A percentile compares a stretch with the other conserved stretches of the same genome.
Conservation (phyloP, 1,140 invertebrate genomes). For the Coboldia fuscipes region DNA sequence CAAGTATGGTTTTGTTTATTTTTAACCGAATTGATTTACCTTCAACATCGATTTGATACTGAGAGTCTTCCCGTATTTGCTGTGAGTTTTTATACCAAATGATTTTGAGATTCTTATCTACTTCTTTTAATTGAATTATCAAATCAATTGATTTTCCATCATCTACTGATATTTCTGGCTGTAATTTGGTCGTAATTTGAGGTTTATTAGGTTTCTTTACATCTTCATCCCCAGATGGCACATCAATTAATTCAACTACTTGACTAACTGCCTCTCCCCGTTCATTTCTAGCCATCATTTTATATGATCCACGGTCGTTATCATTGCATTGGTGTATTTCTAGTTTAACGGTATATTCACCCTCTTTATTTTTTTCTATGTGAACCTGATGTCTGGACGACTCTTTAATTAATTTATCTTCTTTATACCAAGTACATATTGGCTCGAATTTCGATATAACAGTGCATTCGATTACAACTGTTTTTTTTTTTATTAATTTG, state of each 20-base stretch:
- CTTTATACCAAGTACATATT: constrained; percentile 76
- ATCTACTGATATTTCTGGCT: constrained; percentile 38
- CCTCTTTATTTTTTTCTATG: constrained; percentile 16
- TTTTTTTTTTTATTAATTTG: constrained; percentile 72
- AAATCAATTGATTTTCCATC: constrained; percentile 64
- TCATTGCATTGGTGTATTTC: constrained; percentile 62
- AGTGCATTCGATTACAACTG: constrained; percentile 74
- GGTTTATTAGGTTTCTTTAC: constrained; percentile 26
- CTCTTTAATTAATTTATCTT: constrained; percentile 52
- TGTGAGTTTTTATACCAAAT: constrained; percentile 34
- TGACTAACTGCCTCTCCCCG: constrained; percentile 85
- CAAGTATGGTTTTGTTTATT: constrained; percentile 43
- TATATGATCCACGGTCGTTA: constrained; percentile 70
- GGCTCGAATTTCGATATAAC: constrained; percentile 75
- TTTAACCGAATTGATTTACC: constrained; percentile 54
- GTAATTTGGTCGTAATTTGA: constrained; percentile 48
- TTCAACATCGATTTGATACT: constrained; percentile 54
- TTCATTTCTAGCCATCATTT: constrained; percentile 77
- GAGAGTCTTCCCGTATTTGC: constrained; percentile 45
- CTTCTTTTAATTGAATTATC: constrained; percentile 40
- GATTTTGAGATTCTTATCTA: constrained; percentile 55
- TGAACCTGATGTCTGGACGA: constrained; percentile 23
- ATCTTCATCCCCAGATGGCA: constrained; percentile 45
- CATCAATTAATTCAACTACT: constrained; percentile 62
- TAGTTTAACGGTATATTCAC: constrained; percentile 64